A percentile compares a stretch with the other conserved stretches of the same genome.
Conservation (phyloP, 2,797 vertebrate species). For the Semaprochilodus insignis region DNA sequence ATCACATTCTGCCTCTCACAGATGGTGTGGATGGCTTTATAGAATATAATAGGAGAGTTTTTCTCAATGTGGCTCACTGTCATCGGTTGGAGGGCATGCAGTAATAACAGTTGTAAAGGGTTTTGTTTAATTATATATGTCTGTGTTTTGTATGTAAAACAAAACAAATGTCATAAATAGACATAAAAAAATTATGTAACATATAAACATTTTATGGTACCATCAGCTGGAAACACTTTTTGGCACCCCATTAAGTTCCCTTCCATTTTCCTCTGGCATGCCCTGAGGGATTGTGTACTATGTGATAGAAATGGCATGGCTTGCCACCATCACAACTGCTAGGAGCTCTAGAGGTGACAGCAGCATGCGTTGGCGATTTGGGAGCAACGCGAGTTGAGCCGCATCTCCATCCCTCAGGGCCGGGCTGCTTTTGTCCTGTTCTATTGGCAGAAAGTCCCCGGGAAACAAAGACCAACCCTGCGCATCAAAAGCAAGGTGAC, state of each 20-base stretch:
- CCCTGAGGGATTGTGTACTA: conserved; percentile 12
- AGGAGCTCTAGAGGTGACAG: conserved; percentile 29
- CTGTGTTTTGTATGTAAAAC: no score
- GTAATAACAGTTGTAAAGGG: no score
- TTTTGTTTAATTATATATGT: no score
- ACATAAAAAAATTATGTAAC: no score
- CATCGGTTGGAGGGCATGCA: no score
- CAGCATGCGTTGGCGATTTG: conserved; percentile 29
- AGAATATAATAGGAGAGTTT: no score
- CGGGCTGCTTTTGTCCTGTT: conserved; percentile 49
- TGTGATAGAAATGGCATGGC: conserved; percentile 8
- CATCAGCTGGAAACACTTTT: background rate
- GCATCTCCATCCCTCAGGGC: conserved; percentile 24
- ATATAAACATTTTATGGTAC: no score
- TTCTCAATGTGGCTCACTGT: no score
- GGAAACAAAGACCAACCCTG: conserved; percentile 65
- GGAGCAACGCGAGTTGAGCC: conserved; percentile 11
- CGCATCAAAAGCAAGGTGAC: conserved; percentile 72
- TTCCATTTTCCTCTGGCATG: background rate
- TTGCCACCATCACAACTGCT: conserved; percentile 21
- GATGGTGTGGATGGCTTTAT: no score
- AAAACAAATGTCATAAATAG: no score
- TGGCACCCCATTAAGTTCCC: background rate
- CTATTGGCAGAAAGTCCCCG: conserved; percentile 64
- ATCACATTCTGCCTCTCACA: no score